Evolutionary conservation across 2,797 vertebrate genomes (phyloP), one percentile per base, ranked within the genome.

Genomic region (Orestias chungarensis): DNA sequence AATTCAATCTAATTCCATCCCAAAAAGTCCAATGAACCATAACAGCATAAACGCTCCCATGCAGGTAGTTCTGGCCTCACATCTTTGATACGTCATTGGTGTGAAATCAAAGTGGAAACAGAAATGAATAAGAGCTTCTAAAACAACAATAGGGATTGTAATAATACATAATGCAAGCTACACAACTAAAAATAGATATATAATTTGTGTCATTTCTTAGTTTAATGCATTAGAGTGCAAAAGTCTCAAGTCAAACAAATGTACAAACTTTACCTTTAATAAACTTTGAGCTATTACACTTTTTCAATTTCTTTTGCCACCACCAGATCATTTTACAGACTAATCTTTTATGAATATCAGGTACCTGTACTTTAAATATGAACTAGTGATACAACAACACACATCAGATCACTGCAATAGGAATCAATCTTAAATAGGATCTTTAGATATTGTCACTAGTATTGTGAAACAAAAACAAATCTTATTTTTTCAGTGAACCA

Each of bases 1-100:
- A 82, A 84, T 88, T 76, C 78, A 68, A 86, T 90, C 81, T 79
- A 88, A 89, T 88, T 86, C 85, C 54, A 69, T 83, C 73, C 68
- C 86, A 82, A 81, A 80, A 77, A 83, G 82, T 76, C 44, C 46
- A 9, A 55, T 75, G 76, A 82, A 76, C 73, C 67, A 15, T 78
- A 77, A 73, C 47, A 75, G 66, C 47, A 38, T 20, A 31, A 84
- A 77, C 82, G 78, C 75, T 61, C 77, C 81, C 25, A 10, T 82
- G 68, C 82, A 86, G 82, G 80, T 80, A 81, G 69, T 62, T 62
- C 35, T 62, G 59, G 77, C 65, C 68, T 71, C 25, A 35, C 25
- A 46, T 74, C 38, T 12, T 15, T 15, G 33, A 47, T 14, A 52
- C 64, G 74, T 80, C 70, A 78, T 70, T 47, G 40, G 43, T 57